A percentile compares a stretch with the other conserved stretches of the same genome.
These are phyloP conservation scores for Drosophila lowei DNA, from an alignment of 1,140 invertebrate species.

Conservation along the genomic window DNA sequence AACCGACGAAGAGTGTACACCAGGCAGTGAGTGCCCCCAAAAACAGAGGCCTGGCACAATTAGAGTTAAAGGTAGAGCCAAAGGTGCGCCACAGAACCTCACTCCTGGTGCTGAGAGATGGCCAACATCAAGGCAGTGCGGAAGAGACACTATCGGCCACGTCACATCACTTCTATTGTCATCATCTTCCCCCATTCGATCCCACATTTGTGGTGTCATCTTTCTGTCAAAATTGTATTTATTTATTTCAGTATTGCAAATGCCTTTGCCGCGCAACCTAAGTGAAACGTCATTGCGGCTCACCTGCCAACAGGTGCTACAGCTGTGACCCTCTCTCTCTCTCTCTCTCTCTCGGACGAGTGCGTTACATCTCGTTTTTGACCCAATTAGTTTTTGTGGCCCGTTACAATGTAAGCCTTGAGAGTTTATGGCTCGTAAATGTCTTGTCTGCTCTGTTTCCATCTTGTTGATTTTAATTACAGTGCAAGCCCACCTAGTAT, in stretches of 20 bases:
- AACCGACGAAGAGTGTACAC: slow-evolving; percentile 16
- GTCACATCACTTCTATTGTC: slow-evolving; percentile 76
- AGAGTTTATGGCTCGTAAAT: slow-evolving; percentile 74
- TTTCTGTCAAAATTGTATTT: slow-evolving; percentile 71
- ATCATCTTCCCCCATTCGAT: slow-evolving; percentile 33
- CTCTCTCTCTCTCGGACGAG: slow-evolving; percentile 15
- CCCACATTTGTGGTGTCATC: slow-evolving; percentile 44
- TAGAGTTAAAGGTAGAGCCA: slow-evolving; percentile 26
- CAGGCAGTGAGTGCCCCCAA: slow-evolving; percentile 24
- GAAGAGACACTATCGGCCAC: slow-evolving; percentile 43
- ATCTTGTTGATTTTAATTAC: slow-evolving; percentile 58
- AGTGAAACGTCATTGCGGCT: slow-evolving; percentile 70
- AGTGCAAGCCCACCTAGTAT: slow-evolving; percentile 42
- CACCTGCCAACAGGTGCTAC: slow-evolving; percentile 70
- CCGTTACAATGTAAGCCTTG: slow-evolving; percentile 55
- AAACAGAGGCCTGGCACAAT: slow-evolving; percentile 43
- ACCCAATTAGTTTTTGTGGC: slow-evolving; percentile 68
- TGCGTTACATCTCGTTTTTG: slow-evolving; percentile 36
- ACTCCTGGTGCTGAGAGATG: slow-evolving; percentile 17
- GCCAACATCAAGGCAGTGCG: slow-evolving; percentile 6
- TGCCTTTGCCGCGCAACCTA: slow-evolving; percentile 31
- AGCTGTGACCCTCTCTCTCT: not conserved
- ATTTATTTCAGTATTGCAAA: slow-evolving; percentile 75
- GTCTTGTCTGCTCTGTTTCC: slow-evolving; percentile 52
- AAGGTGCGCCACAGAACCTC: slow-evolving; percentile 30